Evolutionary conservation across 2,113 vertebrate genomes (phyloP), one percentile per base, ranked within the genome.

Genomic region (Anthoscopus minutus): DNA sequence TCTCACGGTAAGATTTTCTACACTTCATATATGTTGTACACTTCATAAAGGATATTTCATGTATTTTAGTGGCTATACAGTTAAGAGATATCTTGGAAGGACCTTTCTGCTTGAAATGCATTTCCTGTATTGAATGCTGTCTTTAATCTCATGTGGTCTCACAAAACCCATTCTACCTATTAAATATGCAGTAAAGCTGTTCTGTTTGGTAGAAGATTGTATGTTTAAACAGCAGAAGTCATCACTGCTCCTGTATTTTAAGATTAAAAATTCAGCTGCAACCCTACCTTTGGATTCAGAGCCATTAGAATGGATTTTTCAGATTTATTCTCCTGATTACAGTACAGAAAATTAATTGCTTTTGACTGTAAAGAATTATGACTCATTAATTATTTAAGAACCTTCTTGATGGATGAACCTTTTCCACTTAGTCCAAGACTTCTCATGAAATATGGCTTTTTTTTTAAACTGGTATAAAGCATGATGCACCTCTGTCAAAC

Each of bases 311-410:
- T 81, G 92, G 87, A 71, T 93, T 92, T 92, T 78, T 81, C 57
- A 84, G 95, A 95, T 95, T 95, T 97, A 96, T 88, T 88, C 65
- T 96, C 69, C 53, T 88, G 92, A 96, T 96, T 95, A 90, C 67
- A 93, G 92, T 88, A 94, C 76, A 92, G 93, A 93, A 92, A 95
- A 97, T 88, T 95, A 97, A 95, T 96, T 95, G 93, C 93, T 94
- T 96, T 93, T 94, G 90, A 88, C 80, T 84, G 69, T 90, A 84
- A 94, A 69, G 88, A 94, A 94, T 95, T 96, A 95, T 44, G 80
- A 90, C 69, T 91, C 58, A 64, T 93, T 93, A 69, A 94, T 90
- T 96, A 93, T 97, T 96, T 96, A 96, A 92, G 86, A 51, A 69
- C 72, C 40, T 88, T 78, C n/a, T 74, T 93, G 93, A 93, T 93